Evolutionary conservation across 2,888 invertebrate species (phyloP).

Genomic region (Heteromurus nitidus): DNA sequence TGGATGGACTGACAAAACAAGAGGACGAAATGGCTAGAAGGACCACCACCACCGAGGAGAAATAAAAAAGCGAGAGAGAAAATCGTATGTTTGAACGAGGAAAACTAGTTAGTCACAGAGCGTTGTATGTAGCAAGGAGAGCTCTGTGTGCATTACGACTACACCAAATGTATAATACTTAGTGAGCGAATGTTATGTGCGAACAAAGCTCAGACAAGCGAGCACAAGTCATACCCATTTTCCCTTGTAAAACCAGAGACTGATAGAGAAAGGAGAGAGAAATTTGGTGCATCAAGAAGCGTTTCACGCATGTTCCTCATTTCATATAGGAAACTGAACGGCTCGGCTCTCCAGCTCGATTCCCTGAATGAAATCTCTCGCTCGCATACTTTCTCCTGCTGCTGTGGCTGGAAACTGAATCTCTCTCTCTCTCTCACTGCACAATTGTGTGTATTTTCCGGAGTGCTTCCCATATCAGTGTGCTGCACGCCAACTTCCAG

Average conservation of each 20-base stretch:
- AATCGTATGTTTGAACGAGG: constrained; percentile 73
- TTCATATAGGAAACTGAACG: constrained; percentile 64
- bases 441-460: no score
- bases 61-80: constrained; percentile 35
- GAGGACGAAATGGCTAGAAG: constrained; percentile 51
- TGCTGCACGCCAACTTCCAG: no score
- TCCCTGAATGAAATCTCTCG: constrained; percentile 68
- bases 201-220: constrained; percentile 72
- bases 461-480: no score
- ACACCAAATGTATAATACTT: constrained; percentile 14
- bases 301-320: constrained; percentile 72
- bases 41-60: constrained; percentile 42
- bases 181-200: constrained; percentile 69
- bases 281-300: constrained; percentile 70
- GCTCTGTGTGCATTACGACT: neutral
- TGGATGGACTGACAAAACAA: constrained; percentile 65
- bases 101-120: constrained; percentile 53
- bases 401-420: constrained; percentile 36
- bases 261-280: constrained; percentile 14
- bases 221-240: constrained; percentile 62
- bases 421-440: constrained; percentile 17
- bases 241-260: constrained; percentile 22
- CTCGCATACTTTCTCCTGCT: neutral
- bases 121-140: constrained; percentile 23
- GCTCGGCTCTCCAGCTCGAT: constrained; percentile 66